Base-by-base conservation (phyloP, 2,797 vertebrate genomes). In the Arctocebus calabarensis region DNA sequence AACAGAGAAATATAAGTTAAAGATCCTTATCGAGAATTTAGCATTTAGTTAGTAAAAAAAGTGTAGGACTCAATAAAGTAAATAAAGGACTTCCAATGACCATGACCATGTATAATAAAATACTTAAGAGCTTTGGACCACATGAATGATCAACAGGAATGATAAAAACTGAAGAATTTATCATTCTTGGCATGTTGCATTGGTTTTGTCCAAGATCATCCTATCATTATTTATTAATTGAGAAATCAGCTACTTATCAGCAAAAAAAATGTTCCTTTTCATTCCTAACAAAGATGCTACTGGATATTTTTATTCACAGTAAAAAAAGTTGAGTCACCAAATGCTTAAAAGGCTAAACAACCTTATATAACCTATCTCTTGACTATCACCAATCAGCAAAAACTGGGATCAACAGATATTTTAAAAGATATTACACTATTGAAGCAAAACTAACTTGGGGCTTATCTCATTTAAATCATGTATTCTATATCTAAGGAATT, bases 391-490 rank as follows among this genome's bases (percentile, higher is more conserved):
- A 20, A 62, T 87, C 14, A 95, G 43, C 37, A 87, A 92, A 95
- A 90, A 22, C 40, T 48, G 37, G 29, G n/a, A 75, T 86, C 16
- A 71, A 91, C 3, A 71, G 64, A 75, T 9, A 34, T 83, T 66
- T 88, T 62, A 85, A 88, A 92, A 84, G 29, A 71, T n/a, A 68
- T 68, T 89, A 20, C 40, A 79, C 20, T 62, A 17, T 25, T 79
- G 66, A 94, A 37, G 23, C 37, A 92, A 79, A 90, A 84, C 62
- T 68, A 84, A 87, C 8, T 84, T 85, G 68, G 7, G 9, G 23
- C 55, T 92, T 78, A 94, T 52, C 68, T 88, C 9, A 92, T 16
- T 81, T 94, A 92, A 91, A 78, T 93, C 55, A 87, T 87, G 59
- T 61, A 43, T 48, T 91, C 12, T 87, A 12, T 73, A 6, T 82